Base-by-base conservation (phyloP, 2,888 invertebrate genomes). In the Limnephilus marmoratus region DNA sequence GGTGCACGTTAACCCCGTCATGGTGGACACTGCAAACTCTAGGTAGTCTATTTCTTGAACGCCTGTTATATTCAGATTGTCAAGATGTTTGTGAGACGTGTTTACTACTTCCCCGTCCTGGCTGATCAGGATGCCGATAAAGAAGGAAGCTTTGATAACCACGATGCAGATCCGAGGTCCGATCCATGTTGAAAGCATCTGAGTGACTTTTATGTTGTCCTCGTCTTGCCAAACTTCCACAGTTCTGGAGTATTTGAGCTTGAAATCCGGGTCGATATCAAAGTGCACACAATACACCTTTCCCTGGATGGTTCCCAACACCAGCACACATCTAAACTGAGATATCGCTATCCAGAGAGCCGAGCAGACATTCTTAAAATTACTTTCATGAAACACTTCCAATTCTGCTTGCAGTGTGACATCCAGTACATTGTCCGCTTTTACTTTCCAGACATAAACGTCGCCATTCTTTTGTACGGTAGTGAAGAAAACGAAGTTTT, bases 401-500 rank as follows among this genome's bases (percentile, higher is more conserved):
- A 93, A 53, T 24, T 88, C 80, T 2, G 85, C 53, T 11, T 34
- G 80, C 4, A 90, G 41, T 3, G 80, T 45, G 2, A 87, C 37
- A 4, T 93, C 86, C 3, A 41, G 37, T 7, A 45, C 37, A 24
- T 90, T 82, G 5, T 81, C 82, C 13, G 92, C 53, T 18, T 68
- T 85, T 18, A 93, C 80, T 80, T 88, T 93, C 91, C 92, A 92
- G 41, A 93, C 87, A 31, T 91, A 93, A 80, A 93, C 81, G 2
- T 89, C 81, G 9, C 93, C 92, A 49, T 82, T 86, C 49, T 85
- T 91, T 92, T 93, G 93, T 24, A 87, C 37, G 11, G 90, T 90
- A 9, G 53, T 85, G 87, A 93, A 90, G 53, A 92, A 92, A 31
- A 89, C n/a, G 31, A 91, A 34, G 4, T 49, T 13, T 3, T 24